Evolutionary conservation across 2,797 vertebrate species (phyloP).

Genomic region (Acridotheres tristis): DNA sequence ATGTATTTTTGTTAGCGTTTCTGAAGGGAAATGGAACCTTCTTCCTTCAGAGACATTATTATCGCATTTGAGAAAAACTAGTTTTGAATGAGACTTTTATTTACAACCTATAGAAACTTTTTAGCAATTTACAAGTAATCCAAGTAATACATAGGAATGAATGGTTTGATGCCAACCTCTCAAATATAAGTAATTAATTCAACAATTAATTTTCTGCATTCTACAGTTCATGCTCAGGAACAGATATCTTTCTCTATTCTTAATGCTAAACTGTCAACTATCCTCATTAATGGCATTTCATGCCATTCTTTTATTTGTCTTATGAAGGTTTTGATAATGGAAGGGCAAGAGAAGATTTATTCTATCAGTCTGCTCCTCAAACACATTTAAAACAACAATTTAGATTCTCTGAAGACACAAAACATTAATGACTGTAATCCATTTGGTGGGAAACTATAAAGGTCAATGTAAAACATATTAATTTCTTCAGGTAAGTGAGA

Average conservation of each 20-base stretch:
- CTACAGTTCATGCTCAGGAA: background rate
- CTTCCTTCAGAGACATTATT: background rate
- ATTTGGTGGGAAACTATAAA: background rate
- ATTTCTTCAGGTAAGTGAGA: background rate
- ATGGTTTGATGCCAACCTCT: background rate
- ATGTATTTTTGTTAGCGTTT: background rate
- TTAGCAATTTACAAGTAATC: background rate
- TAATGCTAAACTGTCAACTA: background rate
- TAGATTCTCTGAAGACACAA: background rate
- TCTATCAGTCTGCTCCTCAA: background rate
- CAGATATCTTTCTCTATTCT: background rate
- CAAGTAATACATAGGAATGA: background rate
- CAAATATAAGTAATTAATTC: background rate
- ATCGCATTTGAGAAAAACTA: background rate
- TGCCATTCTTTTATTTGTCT: background rate
- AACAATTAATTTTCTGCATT: background rate
- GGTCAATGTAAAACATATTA: background rate
- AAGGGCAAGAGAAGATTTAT: background rate
- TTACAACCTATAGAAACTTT: background rate
- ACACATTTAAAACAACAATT: constrained; percentile 12
- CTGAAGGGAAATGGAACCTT: background rate
- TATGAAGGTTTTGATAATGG: background rate
- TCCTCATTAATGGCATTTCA: background rate
- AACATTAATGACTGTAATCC: background rate
- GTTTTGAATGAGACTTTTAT: background rate